Evolutionary conservation across 2,113 vertebrate genomes (phyloP), one percentile per base, ranked within the genome.

Genomic region (Telmatochromis sp.): DNA sequence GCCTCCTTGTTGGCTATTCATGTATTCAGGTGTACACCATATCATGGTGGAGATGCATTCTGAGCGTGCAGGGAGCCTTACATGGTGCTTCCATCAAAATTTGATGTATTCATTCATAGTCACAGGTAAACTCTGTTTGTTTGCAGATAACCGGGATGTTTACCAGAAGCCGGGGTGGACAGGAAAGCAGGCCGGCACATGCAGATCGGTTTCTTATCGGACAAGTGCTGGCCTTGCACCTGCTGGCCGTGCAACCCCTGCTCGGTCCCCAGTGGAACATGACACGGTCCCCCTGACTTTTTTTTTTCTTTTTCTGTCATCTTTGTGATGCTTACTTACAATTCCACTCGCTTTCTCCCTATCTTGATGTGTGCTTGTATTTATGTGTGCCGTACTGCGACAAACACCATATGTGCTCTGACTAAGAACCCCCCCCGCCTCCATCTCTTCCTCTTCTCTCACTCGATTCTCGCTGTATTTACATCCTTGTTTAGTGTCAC

Each of bases 11-110:
- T 96, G 94, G 73, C 92, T 95, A 96, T 96, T 96, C 96, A 96
- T 96, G 94, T 95, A 96, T 96, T 93, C 95, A 63, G 95, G 93
- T 93, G 92, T 96, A 95, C 93, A 94, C 95, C 94, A 94, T 95
- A 95, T 96, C 96, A 94, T 92, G 90, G 93, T 63, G 65, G 85
- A 82, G 88, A 86, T 91, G 90, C 92, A 89, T 92, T 91, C 92
- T 60, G 83, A 86, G 92, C 84, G 37, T 33, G 19, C 60, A 78
- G 84, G 89, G 83, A 80, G 79, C 45, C 80, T 83, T 70, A 93
- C 92, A 86, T 37, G 87, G 93, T 87, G 79, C 45, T 91, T 94
- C 92, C 94, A 96, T 97, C 96, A 95, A 94, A 94, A 93, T 95
- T 90, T 94, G 91, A 96, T 96, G 94, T 93, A 95, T 96, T 96